phyloP scores from a whole-genome alignment of 2,113 vertebrate genomes.

The Sceloporus undulatus region DNA sequence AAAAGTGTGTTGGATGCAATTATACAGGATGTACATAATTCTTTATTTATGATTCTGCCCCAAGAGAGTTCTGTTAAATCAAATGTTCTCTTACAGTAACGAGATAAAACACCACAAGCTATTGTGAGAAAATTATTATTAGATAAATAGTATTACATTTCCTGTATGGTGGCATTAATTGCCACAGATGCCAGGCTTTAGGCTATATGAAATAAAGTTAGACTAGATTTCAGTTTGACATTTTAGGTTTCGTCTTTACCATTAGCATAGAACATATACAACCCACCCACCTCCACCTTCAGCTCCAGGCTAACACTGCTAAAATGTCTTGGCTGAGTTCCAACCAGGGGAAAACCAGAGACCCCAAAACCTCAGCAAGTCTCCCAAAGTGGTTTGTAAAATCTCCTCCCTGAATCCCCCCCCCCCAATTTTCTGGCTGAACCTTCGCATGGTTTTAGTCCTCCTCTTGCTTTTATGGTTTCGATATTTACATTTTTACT shows the following conservation, averaged over 20 bases:
- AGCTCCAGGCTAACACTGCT: background rate
- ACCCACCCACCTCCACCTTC: background rate
- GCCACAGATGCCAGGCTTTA: background rate
- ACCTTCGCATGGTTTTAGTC: background rate
- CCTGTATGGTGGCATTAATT: background rate
- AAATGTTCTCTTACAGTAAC: background rate
- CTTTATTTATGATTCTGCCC: background rate
- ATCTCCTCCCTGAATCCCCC: background rate
- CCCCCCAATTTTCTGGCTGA: background rate
- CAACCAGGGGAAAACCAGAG: background rate
- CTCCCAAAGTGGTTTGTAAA: background rate
- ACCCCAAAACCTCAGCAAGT: background rate
- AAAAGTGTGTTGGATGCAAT: background rate
- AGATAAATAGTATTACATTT: background rate
- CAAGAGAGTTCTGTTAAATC: background rate
- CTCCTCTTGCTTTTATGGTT: background rate
- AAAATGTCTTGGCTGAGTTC: background rate
- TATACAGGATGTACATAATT: background rate
- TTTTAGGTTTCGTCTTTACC: background rate
- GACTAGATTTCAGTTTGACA: background rate
- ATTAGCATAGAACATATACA: background rate
- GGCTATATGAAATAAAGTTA: background rate
- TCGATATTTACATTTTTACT: background rate
- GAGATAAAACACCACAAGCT: background rate
- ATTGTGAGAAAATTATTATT: background rate